Conservation (phyloP, 37 sponge, comb jelly and placozoan genomes). For the Halisarca cf. caerulea region DNA sequence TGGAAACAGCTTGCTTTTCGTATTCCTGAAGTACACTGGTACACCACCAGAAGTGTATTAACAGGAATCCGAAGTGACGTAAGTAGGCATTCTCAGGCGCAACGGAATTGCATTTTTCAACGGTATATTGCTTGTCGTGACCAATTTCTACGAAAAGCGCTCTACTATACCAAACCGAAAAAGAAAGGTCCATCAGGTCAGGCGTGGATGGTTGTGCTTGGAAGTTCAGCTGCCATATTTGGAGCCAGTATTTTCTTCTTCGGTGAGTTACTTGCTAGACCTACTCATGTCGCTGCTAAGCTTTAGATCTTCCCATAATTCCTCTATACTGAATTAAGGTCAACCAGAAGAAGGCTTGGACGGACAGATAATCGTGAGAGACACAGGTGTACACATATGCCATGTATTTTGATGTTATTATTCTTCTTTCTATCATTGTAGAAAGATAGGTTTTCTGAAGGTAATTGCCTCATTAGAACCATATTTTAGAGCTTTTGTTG, state of each 20-base stretch:
- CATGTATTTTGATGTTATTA: neutral
- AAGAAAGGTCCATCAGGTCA: constrained; percentile 40
- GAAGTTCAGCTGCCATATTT: constrained; percentile 34
- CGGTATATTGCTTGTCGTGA: too few species aligned
- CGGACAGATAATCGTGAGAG: constrained; percentile 40
- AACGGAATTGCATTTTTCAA: too few species aligned
- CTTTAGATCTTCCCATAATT: too few species aligned
- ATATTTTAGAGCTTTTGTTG: constrained; percentile 31
- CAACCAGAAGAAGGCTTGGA: constrained; percentile 60
- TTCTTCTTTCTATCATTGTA: neutral
- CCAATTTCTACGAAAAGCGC: too few species aligned
- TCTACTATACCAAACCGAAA: constrained; percentile 57
- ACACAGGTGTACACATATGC: too few species aligned
- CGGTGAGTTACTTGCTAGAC: constrained; percentile 26
- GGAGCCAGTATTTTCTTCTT: constrained; percentile 42
- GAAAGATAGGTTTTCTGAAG: neutral
- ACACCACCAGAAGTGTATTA: too few species aligned
- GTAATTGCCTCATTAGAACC: neutral
- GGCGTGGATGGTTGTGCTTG: constrained; percentile 60
- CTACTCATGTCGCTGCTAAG: too few species aligned
- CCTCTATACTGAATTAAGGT: constrained; percentile 5
- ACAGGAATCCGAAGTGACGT: too few species aligned
- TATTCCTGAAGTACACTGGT: too few species aligned
- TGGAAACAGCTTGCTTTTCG: too few species aligned
- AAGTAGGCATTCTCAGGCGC: too few species aligned